These are phyloP conservation scores for Lagria hirta DNA, from an alignment of 2,888 invertebrate genomes.

Conservation along the genomic window DNA sequence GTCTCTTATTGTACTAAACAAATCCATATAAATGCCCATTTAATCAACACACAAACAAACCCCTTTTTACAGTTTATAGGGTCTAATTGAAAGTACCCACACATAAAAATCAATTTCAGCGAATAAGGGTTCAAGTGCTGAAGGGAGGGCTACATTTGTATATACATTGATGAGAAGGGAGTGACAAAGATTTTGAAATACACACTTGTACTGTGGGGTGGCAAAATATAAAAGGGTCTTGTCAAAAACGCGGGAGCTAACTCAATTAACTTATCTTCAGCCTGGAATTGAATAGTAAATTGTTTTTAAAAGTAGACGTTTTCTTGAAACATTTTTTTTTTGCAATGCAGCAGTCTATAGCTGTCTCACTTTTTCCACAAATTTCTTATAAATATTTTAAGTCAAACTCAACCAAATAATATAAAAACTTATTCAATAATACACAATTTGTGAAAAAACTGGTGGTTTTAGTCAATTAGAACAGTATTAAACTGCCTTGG, in stretches of 20 bases:
- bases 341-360: no score
- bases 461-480: no score
- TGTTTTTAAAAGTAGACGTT: no score
- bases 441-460: no score
- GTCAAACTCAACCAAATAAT: no score
- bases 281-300: no score
- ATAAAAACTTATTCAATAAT: no score
- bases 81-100: slow-evolving; percentile 52
- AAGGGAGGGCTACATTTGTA: slow-evolving; percentile 36
- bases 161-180: slow-evolving; percentile 40
- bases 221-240: slow-evolving; percentile 9
- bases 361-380: no score
- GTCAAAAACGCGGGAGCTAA: slow-evolving; percentile 10
- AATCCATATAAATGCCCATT: slow-evolving; percentile 43
- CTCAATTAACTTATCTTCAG: slow-evolving; percentile 5
- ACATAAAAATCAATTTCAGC: slow-evolving; percentile 50
- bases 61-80: slow-evolving; percentile 37
- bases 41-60: slow-evolving; percentile 41
- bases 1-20: slow-evolving; percentile 27
- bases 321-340: no score
- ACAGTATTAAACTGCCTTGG: no score
- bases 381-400: no score
- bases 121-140: slow-evolving; percentile 29
- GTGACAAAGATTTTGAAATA: slow-evolving; percentile 27
- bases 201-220: slow-evolving; percentile 3